Percentiles rank a stretch among this genome's conserved stretches.
Conservation (phyloP, 2,113 vertebrate species). For the Myrmecophaga tridactyla region DNA sequence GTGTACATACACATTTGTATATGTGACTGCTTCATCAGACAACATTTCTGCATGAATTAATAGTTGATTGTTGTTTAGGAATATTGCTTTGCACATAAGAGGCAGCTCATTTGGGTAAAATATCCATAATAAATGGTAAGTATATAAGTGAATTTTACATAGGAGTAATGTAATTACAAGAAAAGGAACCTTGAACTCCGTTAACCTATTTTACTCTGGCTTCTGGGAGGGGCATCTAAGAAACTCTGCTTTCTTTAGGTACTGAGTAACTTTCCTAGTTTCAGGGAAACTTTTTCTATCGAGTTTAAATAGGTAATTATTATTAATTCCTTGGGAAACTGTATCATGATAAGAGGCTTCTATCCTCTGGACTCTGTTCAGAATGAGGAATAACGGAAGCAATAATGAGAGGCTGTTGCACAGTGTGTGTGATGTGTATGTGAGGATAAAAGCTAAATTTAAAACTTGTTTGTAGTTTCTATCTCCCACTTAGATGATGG, state of each 20-base stretch:
- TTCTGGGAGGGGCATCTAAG: not conserved
- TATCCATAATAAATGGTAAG: not conserved
- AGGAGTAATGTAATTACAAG: not conserved
- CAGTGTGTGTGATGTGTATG: not conserved
- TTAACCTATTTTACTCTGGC: not conserved
- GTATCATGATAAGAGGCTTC: not conserved
- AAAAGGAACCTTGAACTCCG: not conserved
- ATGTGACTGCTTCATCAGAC: not conserved
- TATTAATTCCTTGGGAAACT: not conserved
- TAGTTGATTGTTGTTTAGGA: not conserved
- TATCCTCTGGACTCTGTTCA: not conserved
- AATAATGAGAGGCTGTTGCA: fast-evolving
- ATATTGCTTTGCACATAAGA: not conserved
- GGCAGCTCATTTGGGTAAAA: not conserved
- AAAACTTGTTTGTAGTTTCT: not conserved
- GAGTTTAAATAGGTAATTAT: not conserved
- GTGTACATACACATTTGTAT: not conserved
- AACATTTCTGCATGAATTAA: not conserved
- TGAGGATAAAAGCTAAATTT: not conserved
- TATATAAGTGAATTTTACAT: not conserved
- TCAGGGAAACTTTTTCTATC: not conserved
- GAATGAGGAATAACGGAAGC: not conserved
- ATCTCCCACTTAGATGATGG: not conserved
- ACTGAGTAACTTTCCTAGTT: not conserved
- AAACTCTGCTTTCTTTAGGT: not conserved